phyloP scores from a whole-genome alignment of 2,888 invertebrate species.

The Drosophila cyrtoloma region DNA sequence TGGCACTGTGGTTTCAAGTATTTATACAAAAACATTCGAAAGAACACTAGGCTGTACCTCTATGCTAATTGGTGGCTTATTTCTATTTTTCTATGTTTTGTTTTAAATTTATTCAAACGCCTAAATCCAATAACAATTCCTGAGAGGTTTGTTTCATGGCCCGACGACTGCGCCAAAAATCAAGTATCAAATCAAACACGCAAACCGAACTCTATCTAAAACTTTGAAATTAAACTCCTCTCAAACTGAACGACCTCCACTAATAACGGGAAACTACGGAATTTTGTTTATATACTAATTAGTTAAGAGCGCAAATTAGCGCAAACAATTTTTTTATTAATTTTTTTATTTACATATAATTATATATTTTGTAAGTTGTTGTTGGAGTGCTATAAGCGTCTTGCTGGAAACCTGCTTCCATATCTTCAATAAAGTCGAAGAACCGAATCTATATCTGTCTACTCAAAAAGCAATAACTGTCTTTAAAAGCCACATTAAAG shows the following conservation, averaged over 20 bases:
- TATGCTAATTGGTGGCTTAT: conserved; percentile 74
- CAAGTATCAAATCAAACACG: neutral
- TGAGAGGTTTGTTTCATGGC: conserved; percentile 34
- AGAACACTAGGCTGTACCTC: conserved; percentile 19
- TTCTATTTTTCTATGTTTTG: conserved; percentile 37
- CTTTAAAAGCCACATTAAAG: conserved; percentile 27
- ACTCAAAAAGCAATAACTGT: conserved; percentile 42
- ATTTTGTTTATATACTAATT: conserved; percentile 27
- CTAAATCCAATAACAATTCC: conserved; percentile 33
- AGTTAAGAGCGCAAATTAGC: conserved; percentile 51
- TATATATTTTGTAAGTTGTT: conserved; percentile 9
- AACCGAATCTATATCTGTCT: conserved; percentile 29
- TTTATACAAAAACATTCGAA: conserved; percentile 61
- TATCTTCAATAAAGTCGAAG: neutral
- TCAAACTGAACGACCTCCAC: conserved; percentile 43
- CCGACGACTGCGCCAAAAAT: conserved; percentile 7
- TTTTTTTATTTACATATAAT: conserved; percentile 21
- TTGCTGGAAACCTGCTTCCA: conserved; percentile 40
- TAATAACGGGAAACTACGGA: conserved; percentile 39
- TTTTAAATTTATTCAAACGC: conserved; percentile 32
- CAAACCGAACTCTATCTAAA: conserved; percentile 3
- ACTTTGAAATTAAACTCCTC: conserved; percentile 43
- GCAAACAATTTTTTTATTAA: conserved; percentile 24
- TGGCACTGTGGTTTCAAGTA: conserved; percentile 47
- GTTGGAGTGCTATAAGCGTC: conserved; percentile 35